Base-by-base conservation (phyloP, 2,113 vertebrate species). In the Indicator indicator region DNA sequence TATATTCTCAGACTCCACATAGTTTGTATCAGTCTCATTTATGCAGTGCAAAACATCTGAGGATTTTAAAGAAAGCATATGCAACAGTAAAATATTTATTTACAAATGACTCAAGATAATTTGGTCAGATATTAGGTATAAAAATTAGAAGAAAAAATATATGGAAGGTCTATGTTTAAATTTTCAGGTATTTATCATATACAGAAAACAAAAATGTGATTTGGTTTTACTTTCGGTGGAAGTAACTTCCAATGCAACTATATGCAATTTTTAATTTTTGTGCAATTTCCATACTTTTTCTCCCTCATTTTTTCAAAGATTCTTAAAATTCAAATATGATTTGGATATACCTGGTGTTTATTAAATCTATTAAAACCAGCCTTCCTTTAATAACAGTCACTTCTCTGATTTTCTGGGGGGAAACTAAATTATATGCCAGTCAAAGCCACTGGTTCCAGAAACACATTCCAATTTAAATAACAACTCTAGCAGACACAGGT, bases 281-380 rank as follows among this genome's bases (percentile, higher is more conserved):
- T 3, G 4, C 23, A 64, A 36, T 93, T 86, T 79, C 76, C 44
- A 4, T 88, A 19, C 28, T 78, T 92, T 88, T 93, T 86, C n/a
- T 85, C 83, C 44, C 65, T 90, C 21, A 12, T 95, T 94, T 93
- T 73, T 95, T 95, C 70, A 93, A 75, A 86, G 76, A 75, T 62
- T n/a, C 42, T 52, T 84, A 77, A 86, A 83, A 93, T 42, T 58
- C 94, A 88, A 93, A 82, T 88, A 50, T 50, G 14, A 93, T 90
- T 96, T 78, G 36, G 50, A 71, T 83, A 93, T 79, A 36, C 88
- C 85, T 96, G 88, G 1, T 50, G 93, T 94, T 72, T 93, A 96
- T 95, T 97, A 91, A 75, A 95, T 68, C 89, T 94, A 94, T 96
- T 89, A 73, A 89, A 96, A 77, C 46, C 84, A 92, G 75, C 42